phyloP scores from a whole-genome alignment of 1,140 invertebrate genomes.

The Drosophila saltans region DNA sequence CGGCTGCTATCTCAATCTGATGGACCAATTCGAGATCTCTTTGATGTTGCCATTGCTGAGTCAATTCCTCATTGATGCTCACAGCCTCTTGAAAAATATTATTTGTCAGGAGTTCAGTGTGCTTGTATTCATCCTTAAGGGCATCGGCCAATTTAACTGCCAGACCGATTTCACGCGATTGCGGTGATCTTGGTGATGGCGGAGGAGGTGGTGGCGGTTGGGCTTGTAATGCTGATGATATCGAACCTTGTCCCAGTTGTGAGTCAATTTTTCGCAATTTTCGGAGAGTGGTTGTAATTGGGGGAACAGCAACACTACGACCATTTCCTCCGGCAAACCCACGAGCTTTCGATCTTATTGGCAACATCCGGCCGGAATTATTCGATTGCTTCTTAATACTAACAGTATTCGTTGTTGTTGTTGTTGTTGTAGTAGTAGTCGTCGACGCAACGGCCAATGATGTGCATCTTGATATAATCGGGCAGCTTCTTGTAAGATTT shows the following conservation, averaged over 20 bases:
- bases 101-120: constrained; percentile 45
- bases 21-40: constrained; percentile 46
- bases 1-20: constrained; percentile 49
- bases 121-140: constrained; percentile 27
- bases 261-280: neutral
- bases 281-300: neutral
- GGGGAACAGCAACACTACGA: neutral
- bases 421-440: neutral
- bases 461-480: neutral
- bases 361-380: no score
- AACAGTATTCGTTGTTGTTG: neutral
- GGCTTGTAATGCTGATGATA: neutral
- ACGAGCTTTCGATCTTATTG: neutral
- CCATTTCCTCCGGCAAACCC: neutral
- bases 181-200: constrained; percentile 51
- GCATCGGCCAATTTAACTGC: constrained; percentile 18
- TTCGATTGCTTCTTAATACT: neutral
- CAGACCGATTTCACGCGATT: constrained; percentile 10
- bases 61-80: constrained; percentile 33
- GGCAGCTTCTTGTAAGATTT: neutral
- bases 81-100: constrained; percentile 40
- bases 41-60: constrained; percentile 32
- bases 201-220: constrained; percentile 51
- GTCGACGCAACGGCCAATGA: neutral
- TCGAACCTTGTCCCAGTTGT: neutral